Conservation (phyloP, 1,140 invertebrate species). For the Piezodorus guildinii region DNA sequence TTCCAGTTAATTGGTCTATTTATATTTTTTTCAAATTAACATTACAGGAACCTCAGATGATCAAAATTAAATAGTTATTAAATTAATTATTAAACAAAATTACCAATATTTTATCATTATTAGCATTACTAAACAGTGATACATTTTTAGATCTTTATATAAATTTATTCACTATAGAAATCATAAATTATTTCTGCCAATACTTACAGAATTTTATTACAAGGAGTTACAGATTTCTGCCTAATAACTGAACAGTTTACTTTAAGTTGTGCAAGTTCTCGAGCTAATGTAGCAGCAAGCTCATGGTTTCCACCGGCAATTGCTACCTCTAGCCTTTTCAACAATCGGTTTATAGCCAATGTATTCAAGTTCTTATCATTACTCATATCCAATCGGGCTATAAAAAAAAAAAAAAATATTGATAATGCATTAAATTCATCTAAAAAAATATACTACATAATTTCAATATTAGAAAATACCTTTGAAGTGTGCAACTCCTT, state of each 20-base stretch:
- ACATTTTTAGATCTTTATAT: too few species aligned
- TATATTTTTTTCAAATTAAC: too few species aligned
- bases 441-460: not conserved
- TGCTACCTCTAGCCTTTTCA: conserved; percentile 51
- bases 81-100: too few species aligned
- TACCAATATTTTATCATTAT: too few species aligned
- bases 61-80: too few species aligned
- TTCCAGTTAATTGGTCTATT: too few species aligned
- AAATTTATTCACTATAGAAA: too few species aligned
- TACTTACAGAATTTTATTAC: conserved; percentile 22
- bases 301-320: conserved; percentile 54
- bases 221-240: conserved; percentile 34
- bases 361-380: conserved; percentile 38
- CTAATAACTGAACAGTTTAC: conserved; percentile 50
- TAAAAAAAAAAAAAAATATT: too few species aligned
- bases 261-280: conserved; percentile 54
- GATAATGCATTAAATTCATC: too few species aligned
- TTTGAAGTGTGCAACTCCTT: conserved; percentile 34
- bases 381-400: conserved; percentile 19
- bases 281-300: conserved; percentile 51
- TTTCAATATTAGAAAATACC: conserved; percentile 28
- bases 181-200: not conserved
- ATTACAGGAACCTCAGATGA: too few species aligned
- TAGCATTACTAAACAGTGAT: too few species aligned
- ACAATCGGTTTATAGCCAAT: conserved; percentile 47